Conservation (phyloP, 2,888 invertebrate genomes). For the Aethes cnicana region DNA sequence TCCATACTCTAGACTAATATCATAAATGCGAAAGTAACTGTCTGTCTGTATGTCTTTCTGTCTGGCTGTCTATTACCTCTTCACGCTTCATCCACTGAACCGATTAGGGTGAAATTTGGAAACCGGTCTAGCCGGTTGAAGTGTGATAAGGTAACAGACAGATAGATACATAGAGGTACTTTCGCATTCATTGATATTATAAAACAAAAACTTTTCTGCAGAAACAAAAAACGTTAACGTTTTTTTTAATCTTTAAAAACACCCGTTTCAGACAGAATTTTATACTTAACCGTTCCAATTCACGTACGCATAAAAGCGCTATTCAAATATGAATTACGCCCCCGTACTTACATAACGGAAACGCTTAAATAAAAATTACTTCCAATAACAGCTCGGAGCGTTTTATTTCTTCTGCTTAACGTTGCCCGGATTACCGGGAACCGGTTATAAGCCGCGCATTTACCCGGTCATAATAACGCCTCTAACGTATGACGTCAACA, state of each 20-base stretch:
- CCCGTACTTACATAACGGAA: constrained; percentile 13
- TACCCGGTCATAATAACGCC: constrained; percentile 19
- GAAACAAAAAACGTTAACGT: too few species aligned
- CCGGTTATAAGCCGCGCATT: constrained; percentile 15
- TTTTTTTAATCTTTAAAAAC: neutral
- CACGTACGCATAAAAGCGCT: constrained; percentile 3
- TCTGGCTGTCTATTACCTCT: too few species aligned
- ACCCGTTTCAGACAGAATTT: neutral
- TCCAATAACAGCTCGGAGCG: constrained; percentile 21
- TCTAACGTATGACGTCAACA: constrained; percentile 3
- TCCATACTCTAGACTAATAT: too few species aligned
- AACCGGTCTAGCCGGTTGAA: too few species aligned
- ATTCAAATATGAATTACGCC: constrained; percentile 11
- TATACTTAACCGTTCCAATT: constrained; percentile 16
- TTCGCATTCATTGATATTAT: too few species aligned
- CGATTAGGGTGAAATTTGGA: too few species aligned
- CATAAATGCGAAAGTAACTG: too few species aligned
- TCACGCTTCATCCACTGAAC: too few species aligned
- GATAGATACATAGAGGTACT: too few species aligned
- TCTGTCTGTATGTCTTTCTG: too few species aligned
- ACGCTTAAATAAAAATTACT: constrained; percentile 30
- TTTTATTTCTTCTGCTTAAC: constrained; percentile 19
- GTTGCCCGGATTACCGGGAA: constrained; percentile 9
- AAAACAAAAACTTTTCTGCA: too few species aligned
- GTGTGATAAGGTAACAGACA: too few species aligned